Evolutionary conservation across 2,113 vertebrate species (phyloP).

Genomic region (Mystacornis crossleyi): DNA sequence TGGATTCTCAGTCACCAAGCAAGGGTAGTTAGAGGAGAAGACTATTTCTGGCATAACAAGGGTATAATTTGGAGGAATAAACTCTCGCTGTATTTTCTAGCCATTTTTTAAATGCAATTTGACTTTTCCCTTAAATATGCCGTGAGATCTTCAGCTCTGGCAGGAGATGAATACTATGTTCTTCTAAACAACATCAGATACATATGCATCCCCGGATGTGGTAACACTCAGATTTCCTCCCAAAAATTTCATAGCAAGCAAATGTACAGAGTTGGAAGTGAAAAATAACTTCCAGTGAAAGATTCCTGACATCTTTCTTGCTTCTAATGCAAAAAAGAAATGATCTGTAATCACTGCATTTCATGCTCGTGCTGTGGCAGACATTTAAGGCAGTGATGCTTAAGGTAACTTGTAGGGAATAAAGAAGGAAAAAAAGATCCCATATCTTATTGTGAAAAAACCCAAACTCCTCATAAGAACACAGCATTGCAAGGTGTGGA

Average conservation of each 20-base stretch:
- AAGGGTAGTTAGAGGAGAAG: not conserved
- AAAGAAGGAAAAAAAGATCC: not conserved
- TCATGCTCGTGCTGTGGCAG: accelerated
- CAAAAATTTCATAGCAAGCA: not conserved
- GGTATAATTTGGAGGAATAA: slow-evolving; percentile 56
- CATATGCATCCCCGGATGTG: not conserved
- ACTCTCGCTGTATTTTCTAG: not conserved
- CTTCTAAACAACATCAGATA: slow-evolving; percentile 21
- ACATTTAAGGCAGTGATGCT: not conserved
- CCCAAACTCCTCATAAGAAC: not conserved
- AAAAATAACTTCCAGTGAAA: slow-evolving; percentile 5
- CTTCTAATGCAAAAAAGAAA: not conserved
- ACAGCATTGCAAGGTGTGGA: not conserved
- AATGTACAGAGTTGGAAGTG: slow-evolving; percentile 27
- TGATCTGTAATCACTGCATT: not conserved
- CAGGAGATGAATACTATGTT: slow-evolving; percentile 3
- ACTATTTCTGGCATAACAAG: slow-evolving; percentile 39
- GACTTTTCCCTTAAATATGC: slow-evolving; percentile 13
- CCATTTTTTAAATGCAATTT: slow-evolving; percentile 22
- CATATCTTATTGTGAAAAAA: not conserved
- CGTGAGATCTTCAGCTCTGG: slow-evolving; percentile 19
- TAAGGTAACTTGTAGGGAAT: not conserved
- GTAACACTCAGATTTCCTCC: slow-evolving; percentile 13
- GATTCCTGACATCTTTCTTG: not conserved
- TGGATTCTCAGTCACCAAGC: not conserved